Percentiles rank a stretch among this genome's conserved stretches.
phyloP scores from a whole-genome alignment of 2,797 vertebrate genomes.

The Lutjanus argentimaculatus region DNA sequence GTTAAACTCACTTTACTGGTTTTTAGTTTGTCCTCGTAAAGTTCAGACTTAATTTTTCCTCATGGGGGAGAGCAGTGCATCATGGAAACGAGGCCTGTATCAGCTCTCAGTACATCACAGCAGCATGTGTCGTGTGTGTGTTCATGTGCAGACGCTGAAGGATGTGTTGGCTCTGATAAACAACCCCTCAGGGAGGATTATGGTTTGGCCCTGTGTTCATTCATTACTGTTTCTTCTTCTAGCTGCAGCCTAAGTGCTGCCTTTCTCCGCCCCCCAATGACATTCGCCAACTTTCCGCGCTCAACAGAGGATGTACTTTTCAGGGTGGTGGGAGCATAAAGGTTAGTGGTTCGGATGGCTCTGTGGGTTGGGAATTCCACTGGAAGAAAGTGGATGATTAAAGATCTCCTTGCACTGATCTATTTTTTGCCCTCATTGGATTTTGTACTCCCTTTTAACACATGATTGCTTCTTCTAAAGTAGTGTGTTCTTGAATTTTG shows the following conservation, averaged over 20 bases:
- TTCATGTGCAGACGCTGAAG: slow-evolving; percentile 10
- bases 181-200: slow-evolving; percentile 24
- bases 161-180: slow-evolving; percentile 48
- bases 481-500: background rate
- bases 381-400: slow-evolving; percentile 36
- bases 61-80: slow-evolving; percentile 7
- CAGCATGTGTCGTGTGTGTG: background rate
- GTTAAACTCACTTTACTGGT: slow-evolving; percentile 5
- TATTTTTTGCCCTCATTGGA: slow-evolving; percentile 19
- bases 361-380: background rate
- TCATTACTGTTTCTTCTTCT: slow-evolving; percentile 20
- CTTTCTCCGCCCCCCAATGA: slow-evolving; percentile 18
- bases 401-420: slow-evolving; percentile 16
- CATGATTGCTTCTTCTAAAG: background rate
- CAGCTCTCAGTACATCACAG: background rate
- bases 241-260: slow-evolving; percentile 30
- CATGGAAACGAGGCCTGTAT: slow-evolving; percentile 36
- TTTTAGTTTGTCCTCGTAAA: slow-evolving; percentile 51
- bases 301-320: slow-evolving; percentile 33
- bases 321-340: slow-evolving; percentile 17
- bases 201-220: slow-evolving; percentile 43
- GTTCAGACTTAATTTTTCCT: slow-evolving; percentile 35
- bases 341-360: slow-evolving; percentile 24
- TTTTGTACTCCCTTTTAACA: background rate
- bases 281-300: slow-evolving; percentile 40